Percentiles rank a stretch among this genome's conserved stretches.
Conservation (phyloP, 2,797 vertebrate genomes). For the Epinephelus awoara region DNA sequence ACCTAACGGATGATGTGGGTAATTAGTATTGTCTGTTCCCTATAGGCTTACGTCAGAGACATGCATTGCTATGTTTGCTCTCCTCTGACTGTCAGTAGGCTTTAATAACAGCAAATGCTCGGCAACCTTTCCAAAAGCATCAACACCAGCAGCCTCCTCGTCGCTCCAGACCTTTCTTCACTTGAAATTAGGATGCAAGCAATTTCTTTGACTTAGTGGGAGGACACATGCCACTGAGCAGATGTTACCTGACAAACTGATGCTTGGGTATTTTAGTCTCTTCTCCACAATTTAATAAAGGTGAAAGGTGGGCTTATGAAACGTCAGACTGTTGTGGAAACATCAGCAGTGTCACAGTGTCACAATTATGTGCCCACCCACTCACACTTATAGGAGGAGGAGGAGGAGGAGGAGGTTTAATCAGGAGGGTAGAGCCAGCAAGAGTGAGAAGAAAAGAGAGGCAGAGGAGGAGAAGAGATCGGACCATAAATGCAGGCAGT, state of each 20-base stretch:
- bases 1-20: slow-evolving; percentile 35
- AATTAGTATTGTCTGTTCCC: slow-evolving; percentile 29
- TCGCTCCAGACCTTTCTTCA: slow-evolving; percentile 29
- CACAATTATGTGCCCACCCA: slow-evolving; percentile 54
- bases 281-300: slow-evolving; percentile 46
- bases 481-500: slow-evolving; percentile 53
- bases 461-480: background rate
- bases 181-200: slow-evolving; percentile 29
- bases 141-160: slow-evolving; percentile 4
- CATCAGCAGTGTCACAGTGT: slow-evolving; percentile 64
- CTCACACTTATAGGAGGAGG: slow-evolving; percentile 37
- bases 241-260: slow-evolving; percentile 42
- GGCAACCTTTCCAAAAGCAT: slow-evolving; percentile 35
- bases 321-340: slow-evolving; percentile 52
- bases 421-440: background rate
- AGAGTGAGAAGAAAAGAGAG: background rate
- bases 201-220: slow-evolving; percentile 47
- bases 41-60: slow-evolving; percentile 18
- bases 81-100: slow-evolving; percentile 6
- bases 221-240: slow-evolving; percentile 43
- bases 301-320: slow-evolving; percentile 48
- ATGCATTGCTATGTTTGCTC: slow-evolving; percentile 17
- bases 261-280: slow-evolving; percentile 27
- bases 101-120: slow-evolving; percentile 56
- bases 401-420: slow-evolving; percentile 20